Percentiles rank a stretch among this genome's conserved stretches.
phyloP scores from a whole-genome alignment of 1,140 invertebrate genomes.

The Drosophila cardini region DNA sequence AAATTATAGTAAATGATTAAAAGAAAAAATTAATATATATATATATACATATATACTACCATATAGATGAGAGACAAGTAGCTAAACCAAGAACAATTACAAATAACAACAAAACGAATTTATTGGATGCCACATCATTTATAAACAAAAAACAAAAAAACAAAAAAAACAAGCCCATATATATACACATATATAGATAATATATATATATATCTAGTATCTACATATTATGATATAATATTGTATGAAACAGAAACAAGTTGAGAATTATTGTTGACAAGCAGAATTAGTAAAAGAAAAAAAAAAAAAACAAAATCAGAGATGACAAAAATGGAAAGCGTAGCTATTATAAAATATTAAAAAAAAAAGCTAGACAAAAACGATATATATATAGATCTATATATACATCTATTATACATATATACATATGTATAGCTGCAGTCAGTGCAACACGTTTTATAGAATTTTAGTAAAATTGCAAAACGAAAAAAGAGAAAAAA shows the following conservation, averaged over 20 bases:
- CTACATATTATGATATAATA: slow-evolving; percentile 44
- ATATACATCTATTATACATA: slow-evolving; percentile 52
- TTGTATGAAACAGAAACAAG: slow-evolving; percentile 48
- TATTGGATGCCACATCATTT: slow-evolving; percentile 85
- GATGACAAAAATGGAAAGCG: slow-evolving; percentile 32
- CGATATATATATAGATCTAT: slow-evolving; percentile 36
- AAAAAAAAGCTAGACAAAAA: slow-evolving; percentile 70
- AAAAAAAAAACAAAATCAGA: slow-evolving; percentile 54
- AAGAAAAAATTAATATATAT: slow-evolving; percentile 23
- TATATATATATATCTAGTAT: slow-evolving; percentile 41
- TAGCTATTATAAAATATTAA: slow-evolving; percentile 68
- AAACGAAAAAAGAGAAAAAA: slow-evolving; percentile 44
- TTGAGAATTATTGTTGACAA: slow-evolving; percentile 78
- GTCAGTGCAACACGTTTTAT: slow-evolving; percentile 77
- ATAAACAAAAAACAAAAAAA: slow-evolving; percentile 67
- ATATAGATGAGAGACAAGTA: slow-evolving; percentile 69
- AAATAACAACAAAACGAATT: slow-evolving; percentile 84
- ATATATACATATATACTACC: slow-evolving; percentile 19
- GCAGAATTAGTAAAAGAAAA: slow-evolving; percentile 65
- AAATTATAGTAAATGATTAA: slow-evolving; percentile 24
- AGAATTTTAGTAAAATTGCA: slow-evolving; percentile 80
- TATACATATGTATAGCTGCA: slow-evolving; percentile 57
- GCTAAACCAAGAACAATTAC: slow-evolving; percentile 72
- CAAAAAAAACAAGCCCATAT: slow-evolving; percentile 59
- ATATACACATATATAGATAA: slow-evolving; percentile 51